Evolutionary conservation across 2,113 vertebrate genomes (phyloP), one percentile per base, ranked within the genome.

Genomic region (Bubalus kerabau): DNA sequence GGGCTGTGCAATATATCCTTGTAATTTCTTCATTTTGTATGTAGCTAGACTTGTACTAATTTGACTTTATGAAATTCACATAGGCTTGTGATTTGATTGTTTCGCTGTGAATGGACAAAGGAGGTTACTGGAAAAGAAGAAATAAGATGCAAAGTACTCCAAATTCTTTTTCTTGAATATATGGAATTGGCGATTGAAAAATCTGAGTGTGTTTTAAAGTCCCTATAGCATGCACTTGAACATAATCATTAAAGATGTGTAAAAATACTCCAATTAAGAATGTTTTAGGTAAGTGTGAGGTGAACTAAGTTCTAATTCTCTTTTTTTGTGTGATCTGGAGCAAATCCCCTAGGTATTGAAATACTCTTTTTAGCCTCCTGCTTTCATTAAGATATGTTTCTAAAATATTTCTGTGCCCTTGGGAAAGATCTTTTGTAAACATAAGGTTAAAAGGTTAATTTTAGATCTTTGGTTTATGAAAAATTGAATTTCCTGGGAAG

Each of bases 371-470:
- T 19, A 82, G 28, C 21, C 28, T 43, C 4, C 48, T 93, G 24
- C 23, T 80, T 97, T 87, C 23, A 14, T 96, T 91, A 78, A 94
- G 17, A 62, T 32, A 24, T 90, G 36, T 80, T 85, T 82, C 96
- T 91, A 52, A 91, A 92, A 57, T 24, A 26, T 56, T 86, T 91
- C 85, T 60, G 23, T 56, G 67, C 86, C 78, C 59, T 64, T 94
- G 78, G 78, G 82, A 83, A 96, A 96, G 40, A 40, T 12, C 17
- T 12, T 97, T 90, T 91, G 48, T 94, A 97, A 94, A 95, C 67
- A 95, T 93, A 83, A 96, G 57, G 81, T 74, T 48, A 80, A 85
- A 96, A 91, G 94, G 85, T 98, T 97, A 96, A 95, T 95, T 98
- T 98, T 87, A 93, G 32, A 26, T 82, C 82, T 95, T 95, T 71